These are phyloP conservation scores for Phenganax stokvisi DNA, from an alignment of 92 coral and sea anemone species.

Conservation along the genomic window DNA sequence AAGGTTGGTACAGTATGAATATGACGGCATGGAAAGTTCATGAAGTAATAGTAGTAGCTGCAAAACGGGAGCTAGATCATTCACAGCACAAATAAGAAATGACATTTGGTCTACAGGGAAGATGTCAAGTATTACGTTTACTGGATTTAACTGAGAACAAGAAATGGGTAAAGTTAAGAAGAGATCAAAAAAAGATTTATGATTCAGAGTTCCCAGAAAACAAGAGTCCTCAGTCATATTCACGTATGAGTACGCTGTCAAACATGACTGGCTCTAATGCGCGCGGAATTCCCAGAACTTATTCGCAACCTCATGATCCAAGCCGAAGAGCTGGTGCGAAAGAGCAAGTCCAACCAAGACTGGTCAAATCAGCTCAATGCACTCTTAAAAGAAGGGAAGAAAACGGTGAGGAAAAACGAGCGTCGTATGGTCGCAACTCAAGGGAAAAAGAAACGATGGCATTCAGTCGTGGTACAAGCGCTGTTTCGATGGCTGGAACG, in stretches of 20 bases:
- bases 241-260: conserved; percentile 28
- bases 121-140: conserved; percentile 73
- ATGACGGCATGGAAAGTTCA: neutral
- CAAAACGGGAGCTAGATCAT: neutral
- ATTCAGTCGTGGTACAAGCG: neutral
- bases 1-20: conserved; percentile 50
- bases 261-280: conserved; percentile 3
- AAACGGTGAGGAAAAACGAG: neutral
- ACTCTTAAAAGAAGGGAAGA: neutral
- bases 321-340: neutral
- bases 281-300: neutral
- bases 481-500: neutral
- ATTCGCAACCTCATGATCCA: conserved; percentile 15
- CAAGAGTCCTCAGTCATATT: conserved; percentile 6
- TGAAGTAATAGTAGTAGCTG: too few species aligned
- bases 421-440: neutral
- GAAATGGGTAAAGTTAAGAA: conserved; percentile 58
- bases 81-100: neutral
- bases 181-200: conserved; percentile 48
- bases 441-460: neutral
- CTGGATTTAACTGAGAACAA: conserved; percentile 69
- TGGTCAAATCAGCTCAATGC: conserved; percentile 21
- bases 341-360: conserved; percentile 12
- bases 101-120: conserved; percentile 54
- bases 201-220: conserved; percentile 13